Conservation (phyloP, 2,113 vertebrate species). For the pig (Sus scrofa) region T2T-Sscrofa CM000826.6:78146001-78146500, state of each 20-base stretch:
- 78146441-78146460: neutral
- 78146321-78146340: neutral
- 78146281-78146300: neutral
- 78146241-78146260: neutral
- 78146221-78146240: neutral
- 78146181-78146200: conserved; percentile 13
- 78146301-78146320: neutral
- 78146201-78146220: neutral
- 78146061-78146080: conserved; percentile 20
- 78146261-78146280: neutral
- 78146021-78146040: neutral
- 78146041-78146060: neutral
- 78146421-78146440: neutral
- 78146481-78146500: neutral
- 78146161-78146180: neutral
- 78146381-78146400: neutral
- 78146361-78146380: neutral
- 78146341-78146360: neutral
- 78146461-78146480: neutral
- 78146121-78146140: neutral
- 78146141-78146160: neutral
- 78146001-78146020: conserved; percentile 40
- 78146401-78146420: neutral
- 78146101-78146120: neutral
- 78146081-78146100: neutral